Percentiles rank a stretch among this genome's conserved stretches.
Conservation (phyloP, 2,797 vertebrate species). For the Lithobates sylvaticus region DNA sequence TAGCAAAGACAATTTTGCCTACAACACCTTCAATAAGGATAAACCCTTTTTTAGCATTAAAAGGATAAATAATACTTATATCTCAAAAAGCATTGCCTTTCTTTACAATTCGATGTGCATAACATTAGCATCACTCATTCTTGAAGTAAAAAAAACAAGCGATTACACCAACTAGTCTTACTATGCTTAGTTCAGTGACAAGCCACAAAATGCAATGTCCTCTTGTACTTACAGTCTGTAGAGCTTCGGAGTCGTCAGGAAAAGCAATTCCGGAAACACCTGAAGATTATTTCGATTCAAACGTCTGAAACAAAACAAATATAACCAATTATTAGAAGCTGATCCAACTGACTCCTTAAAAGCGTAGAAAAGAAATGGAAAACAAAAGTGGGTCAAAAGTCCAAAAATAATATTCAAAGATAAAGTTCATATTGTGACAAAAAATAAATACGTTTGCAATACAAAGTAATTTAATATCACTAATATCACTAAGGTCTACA, state of each 20-base stretch:
- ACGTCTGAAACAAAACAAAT: slow-evolving; percentile 84
- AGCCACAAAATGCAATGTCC: neutral
- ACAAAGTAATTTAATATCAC: neutral
- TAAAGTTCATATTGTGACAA: neutral
- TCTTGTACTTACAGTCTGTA: slow-evolving; percentile 94
- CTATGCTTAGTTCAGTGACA: neutral
- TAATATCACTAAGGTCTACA: no score
- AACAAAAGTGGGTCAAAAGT: neutral
- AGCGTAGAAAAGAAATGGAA: no score
- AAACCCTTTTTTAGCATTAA: no score
- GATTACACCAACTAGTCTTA: neutral
- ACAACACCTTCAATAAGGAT: no score
- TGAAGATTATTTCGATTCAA: slow-evolving; percentile 98
- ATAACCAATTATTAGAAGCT: neutral
- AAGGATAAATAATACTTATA: no score
- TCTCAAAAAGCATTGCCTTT: no score
- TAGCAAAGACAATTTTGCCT: no score
- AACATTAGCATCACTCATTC: neutral
- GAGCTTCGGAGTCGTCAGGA: slow-evolving; percentile 92
- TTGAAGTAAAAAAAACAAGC: neutral
- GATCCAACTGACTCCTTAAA: no score
- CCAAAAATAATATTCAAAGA: neutral
- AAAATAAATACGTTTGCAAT: neutral
- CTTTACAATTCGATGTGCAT: no score
- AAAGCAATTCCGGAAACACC: slow-evolving; percentile 95